Conservation (phyloP, 1,140 invertebrate species). For the Camponotus vicinus region DNA sequence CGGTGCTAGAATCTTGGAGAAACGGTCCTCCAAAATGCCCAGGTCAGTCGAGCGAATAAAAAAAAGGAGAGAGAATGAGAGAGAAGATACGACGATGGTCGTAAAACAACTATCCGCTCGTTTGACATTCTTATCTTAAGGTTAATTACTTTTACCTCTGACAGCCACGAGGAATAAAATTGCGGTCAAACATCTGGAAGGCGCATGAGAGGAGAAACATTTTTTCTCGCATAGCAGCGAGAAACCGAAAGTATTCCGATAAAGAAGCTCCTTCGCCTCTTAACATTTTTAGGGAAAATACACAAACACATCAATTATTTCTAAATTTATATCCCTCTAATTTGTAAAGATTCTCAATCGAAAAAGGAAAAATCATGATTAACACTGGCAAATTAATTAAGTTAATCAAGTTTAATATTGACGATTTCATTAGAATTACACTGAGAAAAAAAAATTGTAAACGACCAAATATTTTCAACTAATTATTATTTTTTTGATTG, state of each 20-base stretch:
- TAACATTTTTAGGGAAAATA: conserved; percentile 5
- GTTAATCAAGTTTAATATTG: conserved; percentile 20
- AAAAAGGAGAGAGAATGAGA: neutral
- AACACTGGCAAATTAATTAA: neutral
- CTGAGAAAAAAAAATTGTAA: too few species aligned
- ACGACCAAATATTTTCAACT: too few species aligned
- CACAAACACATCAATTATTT: too few species aligned
- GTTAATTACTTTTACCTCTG: conserved; percentile 73
- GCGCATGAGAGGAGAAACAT: conserved; percentile 46
- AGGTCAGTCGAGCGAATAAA: neutral
- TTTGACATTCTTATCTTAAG: conserved; percentile 76
- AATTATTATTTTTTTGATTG: too few species aligned
- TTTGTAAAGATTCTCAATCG: neutral
- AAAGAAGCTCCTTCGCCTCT: neutral
- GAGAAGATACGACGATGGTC: neutral
- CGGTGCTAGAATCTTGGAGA: conserved; percentile 36
- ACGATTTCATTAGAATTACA: neutral
- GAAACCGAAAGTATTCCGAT: conserved; percentile 16
- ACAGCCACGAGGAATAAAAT: conserved; percentile 42
- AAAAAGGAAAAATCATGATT: conserved; percentile 8
- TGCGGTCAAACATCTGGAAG: conserved; percentile 60
- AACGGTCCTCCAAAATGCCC: neutral
- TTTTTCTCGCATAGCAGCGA: conserved; percentile 57
- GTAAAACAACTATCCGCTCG: neutral
- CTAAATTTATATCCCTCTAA: neutral